phyloP scores from a whole-genome alignment of 2,113 vertebrate genomes.

The Rhombomys opimus region DNA sequence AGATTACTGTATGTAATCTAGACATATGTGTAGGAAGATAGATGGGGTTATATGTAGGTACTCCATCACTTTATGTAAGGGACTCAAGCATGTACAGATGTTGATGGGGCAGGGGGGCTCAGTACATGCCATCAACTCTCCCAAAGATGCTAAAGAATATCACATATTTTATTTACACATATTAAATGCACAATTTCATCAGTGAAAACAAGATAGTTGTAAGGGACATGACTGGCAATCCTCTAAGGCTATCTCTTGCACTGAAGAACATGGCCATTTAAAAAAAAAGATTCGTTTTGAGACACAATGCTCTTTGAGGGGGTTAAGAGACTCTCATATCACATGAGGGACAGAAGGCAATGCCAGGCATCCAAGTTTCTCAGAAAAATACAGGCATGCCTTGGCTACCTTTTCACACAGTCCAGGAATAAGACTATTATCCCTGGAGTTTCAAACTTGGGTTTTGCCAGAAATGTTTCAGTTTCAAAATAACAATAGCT shows the following conservation, averaged over 20 bases:
- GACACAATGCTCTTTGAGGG: accelerated
- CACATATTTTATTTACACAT: not conserved
- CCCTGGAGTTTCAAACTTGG: not conserved
- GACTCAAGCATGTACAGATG: not conserved
- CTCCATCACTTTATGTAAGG: not conserved
- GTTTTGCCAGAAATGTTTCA: not conserved
- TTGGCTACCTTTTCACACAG: not conserved
- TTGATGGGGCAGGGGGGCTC: not conserved
- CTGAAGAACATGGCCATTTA: not conserved
- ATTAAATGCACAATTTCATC: not conserved
- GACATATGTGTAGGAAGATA: not conserved
- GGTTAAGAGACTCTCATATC: not conserved
- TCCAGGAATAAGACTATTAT: not conserved
- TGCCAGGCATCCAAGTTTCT: not conserved
- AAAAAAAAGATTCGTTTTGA: not conserved
- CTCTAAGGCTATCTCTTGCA: not conserved
- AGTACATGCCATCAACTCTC: not conserved
- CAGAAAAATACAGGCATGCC: not conserved
- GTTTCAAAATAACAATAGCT: too few species aligned
- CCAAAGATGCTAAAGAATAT: not conserved
- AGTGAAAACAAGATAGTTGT: not conserved
- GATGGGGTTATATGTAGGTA: not conserved
- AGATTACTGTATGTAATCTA: not conserved
- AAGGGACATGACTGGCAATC: not conserved
- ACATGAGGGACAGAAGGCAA: not conserved